Conservation (phyloP, 2,797 vertebrate genomes). For the Zalophus californianus region DNA sequence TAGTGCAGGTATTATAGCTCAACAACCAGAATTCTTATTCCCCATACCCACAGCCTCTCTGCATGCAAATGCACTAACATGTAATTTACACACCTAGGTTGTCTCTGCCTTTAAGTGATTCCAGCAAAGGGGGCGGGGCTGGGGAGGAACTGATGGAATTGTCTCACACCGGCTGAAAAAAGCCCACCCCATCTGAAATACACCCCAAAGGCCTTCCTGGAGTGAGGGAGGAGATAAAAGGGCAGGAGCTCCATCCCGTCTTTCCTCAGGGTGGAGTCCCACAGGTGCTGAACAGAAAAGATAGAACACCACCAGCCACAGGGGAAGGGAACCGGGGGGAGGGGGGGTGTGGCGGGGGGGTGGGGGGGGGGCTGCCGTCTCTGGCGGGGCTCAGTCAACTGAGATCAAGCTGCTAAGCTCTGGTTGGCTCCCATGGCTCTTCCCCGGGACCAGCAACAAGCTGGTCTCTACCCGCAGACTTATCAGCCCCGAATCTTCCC, state of each 20-base stretch:
- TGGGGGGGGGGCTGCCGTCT: too few relatives aligned
- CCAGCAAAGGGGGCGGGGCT: not conserved
- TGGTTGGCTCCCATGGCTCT: rapidly evolving
- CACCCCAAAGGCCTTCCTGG: not conserved
- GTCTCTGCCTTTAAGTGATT: not conserved
- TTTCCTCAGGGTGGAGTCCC: rapidly evolving
- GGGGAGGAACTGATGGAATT: not conserved
- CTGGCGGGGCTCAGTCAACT: not conserved
- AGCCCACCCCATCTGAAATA: not conserved
- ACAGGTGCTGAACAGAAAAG: not conserved
- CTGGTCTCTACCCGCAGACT: not conserved
- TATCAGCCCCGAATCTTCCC: not conserved
- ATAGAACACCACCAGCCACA: not conserved
- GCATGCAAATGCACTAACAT: not conserved
- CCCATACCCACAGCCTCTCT: not conserved
- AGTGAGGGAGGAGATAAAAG: not conserved
- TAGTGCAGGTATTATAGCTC: not conserved
- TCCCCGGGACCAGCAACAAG: rapidly evolving
- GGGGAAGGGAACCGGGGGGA: not conserved
- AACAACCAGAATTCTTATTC: not conserved
- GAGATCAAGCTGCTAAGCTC: not conserved
- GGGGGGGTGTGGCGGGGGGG: too few relatives aligned
- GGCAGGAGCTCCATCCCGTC: rapidly evolving
- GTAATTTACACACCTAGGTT: not conserved
- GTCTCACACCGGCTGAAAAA: not conserved